phyloP scores from a whole-genome alignment of 1,140 invertebrate genomes.

The Drosophila littoralis region DNA sequence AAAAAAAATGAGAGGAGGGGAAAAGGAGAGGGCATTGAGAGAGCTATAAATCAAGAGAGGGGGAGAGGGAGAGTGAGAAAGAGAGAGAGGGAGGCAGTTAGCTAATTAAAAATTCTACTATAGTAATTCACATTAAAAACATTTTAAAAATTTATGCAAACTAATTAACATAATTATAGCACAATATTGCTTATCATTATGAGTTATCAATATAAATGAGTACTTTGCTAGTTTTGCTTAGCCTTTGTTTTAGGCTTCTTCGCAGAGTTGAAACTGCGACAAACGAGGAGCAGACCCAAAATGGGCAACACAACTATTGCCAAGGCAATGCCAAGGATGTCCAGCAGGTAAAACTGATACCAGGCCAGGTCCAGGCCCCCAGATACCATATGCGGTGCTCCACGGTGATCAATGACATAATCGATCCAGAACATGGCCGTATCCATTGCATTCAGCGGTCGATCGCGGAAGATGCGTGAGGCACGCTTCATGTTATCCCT shows the following conservation, averaged over 20 bases:
- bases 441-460: slow-evolving; percentile 85
- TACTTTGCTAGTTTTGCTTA: slow-evolving; percentile 42
- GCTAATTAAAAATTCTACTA: no score
- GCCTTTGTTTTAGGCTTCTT: slow-evolving; percentile 22
- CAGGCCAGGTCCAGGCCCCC: slow-evolving; percentile 86
- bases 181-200: not conserved
- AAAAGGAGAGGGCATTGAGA: no score
- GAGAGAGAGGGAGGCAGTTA: no score
- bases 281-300: slow-evolving; percentile 23
- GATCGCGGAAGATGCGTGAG: slow-evolving; percentile 85
- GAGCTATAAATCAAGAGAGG: no score
- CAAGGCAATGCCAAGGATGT: slow-evolving; percentile 83
- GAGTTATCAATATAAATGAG: slow-evolving; percentile 13
- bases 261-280: slow-evolving; percentile 17
- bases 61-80: no score
- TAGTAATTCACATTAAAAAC: no score
- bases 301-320: slow-evolving; percentile 35
- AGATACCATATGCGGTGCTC: slow-evolving; percentile 86
- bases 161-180: slow-evolving; percentile 3
- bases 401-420: slow-evolving; percentile 87
- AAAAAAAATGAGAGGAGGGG: no score
- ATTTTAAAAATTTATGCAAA: not conserved
- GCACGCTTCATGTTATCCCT: slow-evolving; percentile 78
- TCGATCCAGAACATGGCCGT: slow-evolving; percentile 87
- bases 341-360: slow-evolving; percentile 87